Conservation (phyloP, 2,888 invertebrate species). For the Campoplex nolae region DNA sequence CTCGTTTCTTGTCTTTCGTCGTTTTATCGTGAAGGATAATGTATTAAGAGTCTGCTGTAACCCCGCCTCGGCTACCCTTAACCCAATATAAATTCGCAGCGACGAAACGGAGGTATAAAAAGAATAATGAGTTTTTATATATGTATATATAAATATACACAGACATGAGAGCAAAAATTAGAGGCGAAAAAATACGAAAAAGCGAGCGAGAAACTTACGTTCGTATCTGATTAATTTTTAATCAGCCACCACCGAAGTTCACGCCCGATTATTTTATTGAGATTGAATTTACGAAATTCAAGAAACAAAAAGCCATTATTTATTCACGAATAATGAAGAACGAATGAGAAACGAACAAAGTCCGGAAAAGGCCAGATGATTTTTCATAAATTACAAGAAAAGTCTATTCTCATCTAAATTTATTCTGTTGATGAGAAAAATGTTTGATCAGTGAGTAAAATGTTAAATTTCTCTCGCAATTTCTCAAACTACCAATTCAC, state of each 20-base stretch:
- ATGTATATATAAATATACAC: background rate
- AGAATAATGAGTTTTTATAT: conserved; percentile 8
- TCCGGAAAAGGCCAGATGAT: background rate
- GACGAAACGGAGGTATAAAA: conserved; percentile 39
- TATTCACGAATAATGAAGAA: background rate
- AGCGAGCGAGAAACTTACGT: conserved; percentile 43
- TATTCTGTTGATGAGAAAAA: background rate
- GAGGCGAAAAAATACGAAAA: background rate
- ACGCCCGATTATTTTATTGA: conserved; percentile 37
- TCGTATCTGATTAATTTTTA: conserved; percentile 47
- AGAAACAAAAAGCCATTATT: background rate
- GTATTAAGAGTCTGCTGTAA: conserved; percentile 47
- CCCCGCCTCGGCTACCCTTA: conserved; percentile 38
- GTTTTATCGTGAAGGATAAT: conserved; percentile 40
- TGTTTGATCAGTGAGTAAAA: background rate
- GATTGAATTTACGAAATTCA: conserved; percentile 43
- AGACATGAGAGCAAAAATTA: background rate
- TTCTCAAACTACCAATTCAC: background rate
- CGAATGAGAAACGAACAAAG: conserved; percentile 15
- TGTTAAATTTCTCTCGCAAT: background rate
- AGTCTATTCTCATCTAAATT: background rate
- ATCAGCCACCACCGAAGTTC: conserved; percentile 51
- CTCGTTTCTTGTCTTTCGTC: conserved; percentile 6
- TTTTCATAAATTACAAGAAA: conserved; percentile 38
- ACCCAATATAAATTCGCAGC: conserved; percentile 61